These are phyloP conservation scores for Equus quagga DNA, from an alignment of 2,113 vertebrate genomes.

Conservation along the genomic window DNA sequence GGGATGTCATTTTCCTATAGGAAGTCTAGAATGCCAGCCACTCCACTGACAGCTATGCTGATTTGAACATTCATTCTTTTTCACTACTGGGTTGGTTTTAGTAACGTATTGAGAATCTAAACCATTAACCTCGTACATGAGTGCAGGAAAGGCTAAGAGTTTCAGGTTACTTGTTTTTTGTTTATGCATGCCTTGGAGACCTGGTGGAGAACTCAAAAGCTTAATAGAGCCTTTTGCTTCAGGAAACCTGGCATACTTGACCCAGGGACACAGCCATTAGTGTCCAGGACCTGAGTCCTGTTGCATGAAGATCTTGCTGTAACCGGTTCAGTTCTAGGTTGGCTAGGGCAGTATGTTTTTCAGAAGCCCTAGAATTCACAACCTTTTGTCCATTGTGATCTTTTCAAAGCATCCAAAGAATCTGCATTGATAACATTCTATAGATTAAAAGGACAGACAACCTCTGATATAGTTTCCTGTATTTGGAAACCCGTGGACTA, in stretches of 20 bases:
- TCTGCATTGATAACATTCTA: constrained; percentile 39
- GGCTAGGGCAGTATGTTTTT: neutral
- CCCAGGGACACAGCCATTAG: neutral
- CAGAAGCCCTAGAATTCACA: constrained; percentile 3
- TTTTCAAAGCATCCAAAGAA: constrained; percentile 53
- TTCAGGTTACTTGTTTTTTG: constrained; percentile 1
- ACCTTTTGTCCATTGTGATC: neutral
- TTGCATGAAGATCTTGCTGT: neutral
- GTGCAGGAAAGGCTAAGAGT: neutral
- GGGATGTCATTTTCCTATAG: neutral
- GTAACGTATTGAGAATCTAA: neutral
- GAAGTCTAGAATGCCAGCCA: neutral
- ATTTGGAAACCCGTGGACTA: neutral
- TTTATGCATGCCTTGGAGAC: neutral
- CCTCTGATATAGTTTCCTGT: neutral
- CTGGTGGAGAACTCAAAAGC: neutral
- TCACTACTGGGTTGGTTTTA: neutral
- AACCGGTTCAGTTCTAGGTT: neutral
- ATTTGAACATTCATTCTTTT: constrained; percentile 12
- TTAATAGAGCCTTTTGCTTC: neutral
- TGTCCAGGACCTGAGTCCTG: neutral
- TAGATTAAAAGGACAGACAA: constrained; percentile 20
- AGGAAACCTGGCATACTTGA: neutral
- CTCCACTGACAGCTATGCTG: neutral
- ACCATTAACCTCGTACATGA: neutral